A percentile compares a stretch with the other conserved stretches of the same genome.
Evolutionary conservation across 2,888 invertebrate genomes (phyloP).

Genomic region (Ischnura elegans): DNA sequence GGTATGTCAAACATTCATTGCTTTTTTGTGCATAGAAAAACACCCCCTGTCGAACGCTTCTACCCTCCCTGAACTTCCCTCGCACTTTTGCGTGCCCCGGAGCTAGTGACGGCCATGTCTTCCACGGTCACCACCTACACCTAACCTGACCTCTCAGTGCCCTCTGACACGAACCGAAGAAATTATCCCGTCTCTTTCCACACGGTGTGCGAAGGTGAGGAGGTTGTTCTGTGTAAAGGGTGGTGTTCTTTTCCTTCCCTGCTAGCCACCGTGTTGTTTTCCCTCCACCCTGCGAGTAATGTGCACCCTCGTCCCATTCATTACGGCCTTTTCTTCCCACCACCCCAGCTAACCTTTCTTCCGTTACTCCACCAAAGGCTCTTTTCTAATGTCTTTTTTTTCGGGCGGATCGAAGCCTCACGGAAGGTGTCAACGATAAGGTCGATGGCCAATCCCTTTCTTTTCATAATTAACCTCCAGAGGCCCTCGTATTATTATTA

Average conservation of each 20-base stretch:
- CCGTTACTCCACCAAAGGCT: neutral
- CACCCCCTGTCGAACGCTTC: neutral
- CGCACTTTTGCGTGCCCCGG: slow-evolving; percentile 52
- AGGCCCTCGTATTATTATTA: no score
- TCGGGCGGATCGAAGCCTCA: slow-evolving; percentile 45
- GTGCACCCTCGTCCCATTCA: slow-evolving; percentile 51
- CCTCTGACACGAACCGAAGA: slow-evolving; percentile 51
- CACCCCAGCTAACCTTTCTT: neutral
- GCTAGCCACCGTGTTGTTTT: neutral
- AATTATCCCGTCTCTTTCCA: slow-evolving; percentile 39
- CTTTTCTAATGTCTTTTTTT: slow-evolving; percentile 47
- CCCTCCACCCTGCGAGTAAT: slow-evolving; percentile 48
- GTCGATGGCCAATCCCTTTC: slow-evolving; percentile 39
- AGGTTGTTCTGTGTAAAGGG: neutral
- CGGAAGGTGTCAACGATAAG: slow-evolving; percentile 63
- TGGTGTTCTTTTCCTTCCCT: neutral
- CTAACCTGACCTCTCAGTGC: slow-evolving; percentile 63
- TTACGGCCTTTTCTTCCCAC: slow-evolving; percentile 27
- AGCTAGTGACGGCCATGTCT: slow-evolving; percentile 18
- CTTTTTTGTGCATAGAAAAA: no score
- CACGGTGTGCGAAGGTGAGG: neutral
- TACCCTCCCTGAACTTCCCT: neutral
- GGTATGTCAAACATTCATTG: no score
- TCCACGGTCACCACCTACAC: slow-evolving; percentile 43
- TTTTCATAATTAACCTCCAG: neutral